phyloP scores from a whole-genome alignment of 2,113 vertebrate genomes.

The Sphaerodactylus townsendi region DNA sequence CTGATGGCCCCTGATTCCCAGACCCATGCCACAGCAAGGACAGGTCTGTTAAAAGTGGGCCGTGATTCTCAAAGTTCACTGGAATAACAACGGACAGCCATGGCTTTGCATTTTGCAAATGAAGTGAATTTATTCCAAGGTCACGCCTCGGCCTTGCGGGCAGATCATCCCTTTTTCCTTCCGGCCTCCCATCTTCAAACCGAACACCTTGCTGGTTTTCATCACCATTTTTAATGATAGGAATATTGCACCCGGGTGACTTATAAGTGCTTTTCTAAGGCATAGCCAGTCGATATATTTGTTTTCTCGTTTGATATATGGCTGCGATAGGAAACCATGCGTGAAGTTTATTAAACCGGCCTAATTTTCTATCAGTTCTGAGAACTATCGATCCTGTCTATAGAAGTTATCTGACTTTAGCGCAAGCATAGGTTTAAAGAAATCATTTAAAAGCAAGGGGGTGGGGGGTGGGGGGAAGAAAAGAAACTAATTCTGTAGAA shows the following conservation, averaged over 20 bases:
- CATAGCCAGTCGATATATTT: slow-evolving; percentile 16
- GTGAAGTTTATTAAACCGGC: slow-evolving; percentile 30
- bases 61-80: too few relatives aligned
- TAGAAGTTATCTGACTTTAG: neutral
- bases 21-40: too few relatives aligned
- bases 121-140: neutral
- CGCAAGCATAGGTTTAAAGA: neutral
- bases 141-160: neutral
- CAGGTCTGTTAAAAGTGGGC: too few relatives aligned
- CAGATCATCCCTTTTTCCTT: too few relatives aligned
- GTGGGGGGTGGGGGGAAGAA: neutral
- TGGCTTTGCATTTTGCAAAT: neutral
- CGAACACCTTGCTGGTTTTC: neutral
- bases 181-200: neutral
- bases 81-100: too few relatives aligned
- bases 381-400: slow-evolving; percentile 2
- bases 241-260: slow-evolving; percentile 6
- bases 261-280: slow-evolving; percentile 17
- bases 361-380: slow-evolving; percentile 32
- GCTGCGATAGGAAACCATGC: neutral
- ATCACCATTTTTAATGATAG: slow-evolving; percentile 24
- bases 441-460: neutral
- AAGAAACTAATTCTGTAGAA: neutral
- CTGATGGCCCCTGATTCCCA: too few relatives aligned
- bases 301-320: slow-evolving; percentile 17